Percentiles rank a stretch among this genome's conserved stretches.
Conservation (phyloP, 2,888 invertebrate genomes). For the Ormyrus thymus region DNA sequence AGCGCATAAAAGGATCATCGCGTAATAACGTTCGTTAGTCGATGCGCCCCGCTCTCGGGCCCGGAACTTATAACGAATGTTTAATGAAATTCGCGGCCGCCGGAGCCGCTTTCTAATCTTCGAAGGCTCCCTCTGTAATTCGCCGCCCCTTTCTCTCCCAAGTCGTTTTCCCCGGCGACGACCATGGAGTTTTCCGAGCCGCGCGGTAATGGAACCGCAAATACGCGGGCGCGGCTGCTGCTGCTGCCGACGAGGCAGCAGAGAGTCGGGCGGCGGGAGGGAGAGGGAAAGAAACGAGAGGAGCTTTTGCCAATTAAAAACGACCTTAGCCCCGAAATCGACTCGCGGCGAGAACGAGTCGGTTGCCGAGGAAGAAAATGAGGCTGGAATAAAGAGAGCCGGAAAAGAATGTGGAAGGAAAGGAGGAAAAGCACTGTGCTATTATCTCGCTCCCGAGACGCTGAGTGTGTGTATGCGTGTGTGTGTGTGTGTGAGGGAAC, state of each 20-base stretch:
- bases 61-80: conserved; percentile 31
- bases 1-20: conserved; percentile 35
- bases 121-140: conserved; percentile 38
- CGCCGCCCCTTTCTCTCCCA: neutral
- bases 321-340: conserved; percentile 57
- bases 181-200: conserved; percentile 40
- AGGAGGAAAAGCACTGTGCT: neutral
- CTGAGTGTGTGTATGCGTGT: too few relatives aligned
- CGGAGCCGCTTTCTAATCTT: conserved; percentile 49
- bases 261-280: neutral
- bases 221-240: conserved; percentile 39
- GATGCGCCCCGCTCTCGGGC: conserved; percentile 10
- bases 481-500: too few relatives aligned
- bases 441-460: too few relatives aligned
- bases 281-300: conserved; percentile 21
- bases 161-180: conserved; percentile 37
- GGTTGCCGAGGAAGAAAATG: conserved; percentile 32
- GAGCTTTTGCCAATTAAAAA: conserved; percentile 56
- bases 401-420: neutral
- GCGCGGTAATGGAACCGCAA: conserved; percentile 53
- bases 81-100: conserved; percentile 48
- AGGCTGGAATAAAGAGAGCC: conserved; percentile 40
- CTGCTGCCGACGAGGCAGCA: neutral
- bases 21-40: conserved; percentile 44
- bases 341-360: conserved; percentile 33